Percentiles rank a stretch among this genome's conserved stretches.
phyloP scores from a whole-genome alignment of 2,797 vertebrate species.

The Gymnocypris eckloni region DNA sequence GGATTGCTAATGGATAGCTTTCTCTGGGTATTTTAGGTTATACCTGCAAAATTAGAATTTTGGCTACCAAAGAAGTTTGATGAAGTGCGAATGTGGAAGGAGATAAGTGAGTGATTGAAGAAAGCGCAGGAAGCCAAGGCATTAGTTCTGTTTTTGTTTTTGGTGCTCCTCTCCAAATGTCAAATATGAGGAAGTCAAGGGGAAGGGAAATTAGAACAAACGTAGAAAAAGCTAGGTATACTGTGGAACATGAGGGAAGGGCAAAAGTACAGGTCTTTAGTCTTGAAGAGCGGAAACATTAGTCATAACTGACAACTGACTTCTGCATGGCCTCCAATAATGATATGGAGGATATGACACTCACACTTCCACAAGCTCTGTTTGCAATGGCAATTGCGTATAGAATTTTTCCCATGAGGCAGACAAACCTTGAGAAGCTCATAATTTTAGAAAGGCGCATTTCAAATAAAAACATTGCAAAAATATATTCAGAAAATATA shows the following conservation, averaged over 20 bases:
- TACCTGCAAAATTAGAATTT: background rate
- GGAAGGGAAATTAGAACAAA: conserved; percentile 32
- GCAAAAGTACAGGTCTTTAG: conserved; percentile 61
- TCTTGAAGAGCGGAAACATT: conserved; percentile 64
- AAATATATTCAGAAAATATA: background rate
- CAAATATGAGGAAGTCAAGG: conserved; percentile 63
- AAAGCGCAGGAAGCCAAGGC: background rate
- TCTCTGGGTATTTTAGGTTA: background rate
- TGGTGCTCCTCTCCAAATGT: conserved; percentile 20
- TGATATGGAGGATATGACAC: conserved; percentile 55
- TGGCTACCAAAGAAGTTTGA: background rate
- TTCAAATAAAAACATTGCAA: background rate
- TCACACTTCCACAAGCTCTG: conserved; percentile 36
- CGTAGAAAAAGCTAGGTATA: conserved; percentile 55
- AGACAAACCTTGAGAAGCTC: conserved; percentile 36
- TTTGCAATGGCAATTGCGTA: conserved; percentile 28
- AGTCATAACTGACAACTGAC: conserved; percentile 61
- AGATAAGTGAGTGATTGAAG: background rate
- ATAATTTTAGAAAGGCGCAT: conserved; percentile 17
- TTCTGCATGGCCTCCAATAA: conserved; percentile 57
- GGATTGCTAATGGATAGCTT: background rate
- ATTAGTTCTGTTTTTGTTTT: conserved; percentile 30
- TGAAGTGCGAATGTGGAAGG: background rate
- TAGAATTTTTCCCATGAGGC: conserved; percentile 4
- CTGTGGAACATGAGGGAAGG: conserved; percentile 60